Conservation (phyloP, 2,888 invertebrate genomes). For the Actias luna region DNA sequence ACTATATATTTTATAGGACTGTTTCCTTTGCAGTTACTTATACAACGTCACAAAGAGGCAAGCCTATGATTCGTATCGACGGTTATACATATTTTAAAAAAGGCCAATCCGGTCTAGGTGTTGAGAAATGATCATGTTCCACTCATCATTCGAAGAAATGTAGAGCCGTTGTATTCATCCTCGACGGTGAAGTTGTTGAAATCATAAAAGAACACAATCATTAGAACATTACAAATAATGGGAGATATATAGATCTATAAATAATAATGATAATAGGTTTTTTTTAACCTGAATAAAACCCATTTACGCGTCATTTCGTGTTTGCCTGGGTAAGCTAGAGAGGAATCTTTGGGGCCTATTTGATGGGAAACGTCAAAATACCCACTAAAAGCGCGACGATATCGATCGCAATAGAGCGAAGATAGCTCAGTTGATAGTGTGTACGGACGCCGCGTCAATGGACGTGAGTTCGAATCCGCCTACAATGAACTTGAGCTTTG, state of each 20-base stretch:
- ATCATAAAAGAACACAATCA: constrained; percentile 6
- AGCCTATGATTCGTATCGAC: constrained; percentile 6
- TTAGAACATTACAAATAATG: background rate
- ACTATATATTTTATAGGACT: background rate
- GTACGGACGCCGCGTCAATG: too few relatives aligned
- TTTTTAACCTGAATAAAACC: background rate
- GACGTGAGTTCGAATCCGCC: too few relatives aligned
- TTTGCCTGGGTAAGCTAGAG: too few relatives aligned
- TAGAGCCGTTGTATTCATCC: constrained; percentile 4
- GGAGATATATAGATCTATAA: background rate
- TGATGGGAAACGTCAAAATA: too few relatives aligned
- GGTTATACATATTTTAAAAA: constrained; percentile 8
- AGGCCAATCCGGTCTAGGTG: background rate
- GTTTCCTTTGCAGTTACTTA: constrained; percentile 17
- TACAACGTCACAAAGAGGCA: constrained; percentile 13
- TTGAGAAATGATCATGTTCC: constrained; percentile 39
- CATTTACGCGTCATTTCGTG: too few relatives aligned
- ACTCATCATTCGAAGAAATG: constrained; percentile 19
- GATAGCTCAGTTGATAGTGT: too few relatives aligned
- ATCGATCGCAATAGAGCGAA: too few relatives aligned
- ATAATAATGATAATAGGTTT: background rate
- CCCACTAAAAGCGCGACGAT: too few relatives aligned
- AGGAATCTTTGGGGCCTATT: too few relatives aligned
- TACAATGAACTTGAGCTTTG: too few relatives aligned
- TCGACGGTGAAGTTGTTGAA: background rate